Evolutionary conservation across 2,797 vertebrate genomes (phyloP).

Genomic region (Potorous gilbertii): DNA sequence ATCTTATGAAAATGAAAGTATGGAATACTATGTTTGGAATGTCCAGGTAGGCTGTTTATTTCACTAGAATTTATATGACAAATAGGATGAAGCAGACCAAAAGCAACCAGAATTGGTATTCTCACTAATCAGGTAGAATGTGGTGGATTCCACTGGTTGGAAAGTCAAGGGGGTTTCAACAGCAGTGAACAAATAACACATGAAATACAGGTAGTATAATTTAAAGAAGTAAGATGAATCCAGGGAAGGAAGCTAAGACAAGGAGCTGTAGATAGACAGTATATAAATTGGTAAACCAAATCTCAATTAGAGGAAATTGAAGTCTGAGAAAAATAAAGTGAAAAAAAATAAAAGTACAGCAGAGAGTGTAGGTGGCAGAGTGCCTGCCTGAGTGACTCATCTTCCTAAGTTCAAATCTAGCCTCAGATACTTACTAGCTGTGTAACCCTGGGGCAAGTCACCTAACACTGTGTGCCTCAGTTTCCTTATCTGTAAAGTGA

Average conservation of each 20-base stretch:
- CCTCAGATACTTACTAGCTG: not conserved
- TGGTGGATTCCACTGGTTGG: not conserved
- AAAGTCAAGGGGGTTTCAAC: not conserved
- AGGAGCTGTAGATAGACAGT: not conserved
- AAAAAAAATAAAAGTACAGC: not conserved
- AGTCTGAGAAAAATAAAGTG: slow-evolving; percentile 32
- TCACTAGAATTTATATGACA: not conserved
- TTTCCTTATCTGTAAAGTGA: not conserved
- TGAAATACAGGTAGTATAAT: slow-evolving; percentile 20
- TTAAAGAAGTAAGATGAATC: slow-evolving; percentile 28
- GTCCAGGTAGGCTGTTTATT: not conserved
- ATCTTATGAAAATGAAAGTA: not conserved
- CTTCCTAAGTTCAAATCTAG: not conserved
- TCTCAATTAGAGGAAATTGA: slow-evolving; percentile 44
- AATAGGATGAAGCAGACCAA: not conserved
- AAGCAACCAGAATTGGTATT: not conserved
- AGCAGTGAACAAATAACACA: slow-evolving; percentile 27
- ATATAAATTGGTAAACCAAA: slow-evolving; percentile 30
- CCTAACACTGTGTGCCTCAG: not conserved
- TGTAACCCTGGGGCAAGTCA: not conserved
- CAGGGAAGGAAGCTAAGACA: slow-evolving; percentile 48
- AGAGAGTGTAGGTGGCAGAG: not conserved
- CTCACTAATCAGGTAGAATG: slow-evolving; percentile 46
- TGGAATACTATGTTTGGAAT: not conserved
- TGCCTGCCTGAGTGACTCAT: too few species aligned